Conservation (phyloP, 2,888 invertebrate species). For the Drosophila borealis region DNA sequence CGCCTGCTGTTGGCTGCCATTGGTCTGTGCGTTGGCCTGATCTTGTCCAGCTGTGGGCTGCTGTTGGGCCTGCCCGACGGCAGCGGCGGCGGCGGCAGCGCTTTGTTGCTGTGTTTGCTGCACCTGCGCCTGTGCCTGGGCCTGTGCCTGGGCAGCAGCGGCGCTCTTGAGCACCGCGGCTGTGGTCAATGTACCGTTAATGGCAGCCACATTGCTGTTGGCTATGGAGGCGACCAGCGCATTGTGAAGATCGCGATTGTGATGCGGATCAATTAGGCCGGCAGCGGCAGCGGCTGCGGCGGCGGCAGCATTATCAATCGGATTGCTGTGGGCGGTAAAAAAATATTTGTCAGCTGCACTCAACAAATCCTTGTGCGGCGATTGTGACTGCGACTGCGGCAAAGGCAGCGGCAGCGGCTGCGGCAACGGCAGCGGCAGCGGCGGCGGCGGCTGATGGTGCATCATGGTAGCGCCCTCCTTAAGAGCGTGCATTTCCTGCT, state of each 20-base stretch:
- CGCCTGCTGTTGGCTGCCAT: conserved; percentile 49
- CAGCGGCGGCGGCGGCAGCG: conserved; percentile 23
- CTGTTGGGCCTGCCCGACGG: conserved; percentile 27
- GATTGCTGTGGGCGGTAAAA: conserved; percentile 86
- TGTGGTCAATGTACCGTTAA: conserved; percentile 83
- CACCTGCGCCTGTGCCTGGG: conserved; percentile 83
- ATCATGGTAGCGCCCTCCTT: conserved; percentile 81
- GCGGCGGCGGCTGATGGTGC: conserved; percentile 70
- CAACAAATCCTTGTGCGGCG: conserved; percentile 62
- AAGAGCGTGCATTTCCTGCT: conserved; percentile 78
- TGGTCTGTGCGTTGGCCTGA: conserved; percentile 44
- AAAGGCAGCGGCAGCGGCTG: conserved; percentile 34
- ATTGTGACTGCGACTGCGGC: conserved; percentile 37
- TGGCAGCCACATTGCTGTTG: conserved; percentile 84
- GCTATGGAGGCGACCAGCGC: conserved; percentile 86
- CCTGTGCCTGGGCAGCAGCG: conserved; percentile 71
- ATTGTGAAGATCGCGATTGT: conserved; percentile 84
- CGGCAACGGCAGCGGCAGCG: conserved; percentile 40
- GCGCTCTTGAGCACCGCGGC: conserved; percentile 82
- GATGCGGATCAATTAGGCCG: conserved; percentile 83
- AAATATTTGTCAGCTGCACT: conserved; percentile 66
- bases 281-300: conserved; percentile 83
- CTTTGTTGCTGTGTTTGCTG: conserved; percentile 53
- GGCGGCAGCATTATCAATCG: conserved; percentile 85
- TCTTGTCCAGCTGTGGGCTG: conserved; percentile 55